Evolutionary conservation across 2,888 invertebrate species (phyloP).

Genomic region (Physocephala rufipes): DNA sequence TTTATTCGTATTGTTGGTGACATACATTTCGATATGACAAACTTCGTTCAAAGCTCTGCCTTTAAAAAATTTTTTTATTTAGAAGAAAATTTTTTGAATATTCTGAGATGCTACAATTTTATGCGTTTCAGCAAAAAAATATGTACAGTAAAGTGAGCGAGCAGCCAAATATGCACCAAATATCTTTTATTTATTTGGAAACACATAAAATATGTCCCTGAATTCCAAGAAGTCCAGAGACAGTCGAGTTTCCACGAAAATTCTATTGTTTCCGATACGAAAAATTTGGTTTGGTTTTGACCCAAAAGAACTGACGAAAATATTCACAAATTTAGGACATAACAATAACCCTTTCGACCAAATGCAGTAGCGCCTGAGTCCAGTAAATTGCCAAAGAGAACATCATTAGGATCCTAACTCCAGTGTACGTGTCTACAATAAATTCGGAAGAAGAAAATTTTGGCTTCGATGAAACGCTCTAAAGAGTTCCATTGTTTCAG

Average conservation of each 20-base stretch:
- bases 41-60: too few relatives aligned
- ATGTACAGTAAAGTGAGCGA: too few relatives aligned
- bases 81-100: too few relatives aligned
- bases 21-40: too few relatives aligned
- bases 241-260: constrained; percentile 11
- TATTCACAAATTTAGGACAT: neutral
- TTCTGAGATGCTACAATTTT: too few relatives aligned
- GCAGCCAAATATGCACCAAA: too few relatives aligned
- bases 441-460: constrained; percentile 26
- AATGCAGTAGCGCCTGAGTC: too few relatives aligned
- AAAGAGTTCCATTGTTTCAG: constrained; percentile 25
- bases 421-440: neutral
- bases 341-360: too few relatives aligned
- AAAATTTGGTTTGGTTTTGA: neutral
- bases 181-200: constrained; percentile 1
- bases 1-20: too few relatives aligned
- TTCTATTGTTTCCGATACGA: constrained; percentile 11
- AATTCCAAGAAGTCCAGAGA: constrained; percentile 9
- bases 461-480: constrained; percentile 23
- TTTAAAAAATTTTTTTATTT: too few relatives aligned
- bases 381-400: neutral
- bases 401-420: neutral
- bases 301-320: neutral
- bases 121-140: too few relatives aligned
- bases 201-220: neutral